Evolutionary conservation across 2,113 vertebrate genomes (phyloP), one percentile per base, ranked within the genome.

Genomic region (Pogonocichla stellata): DNA sequence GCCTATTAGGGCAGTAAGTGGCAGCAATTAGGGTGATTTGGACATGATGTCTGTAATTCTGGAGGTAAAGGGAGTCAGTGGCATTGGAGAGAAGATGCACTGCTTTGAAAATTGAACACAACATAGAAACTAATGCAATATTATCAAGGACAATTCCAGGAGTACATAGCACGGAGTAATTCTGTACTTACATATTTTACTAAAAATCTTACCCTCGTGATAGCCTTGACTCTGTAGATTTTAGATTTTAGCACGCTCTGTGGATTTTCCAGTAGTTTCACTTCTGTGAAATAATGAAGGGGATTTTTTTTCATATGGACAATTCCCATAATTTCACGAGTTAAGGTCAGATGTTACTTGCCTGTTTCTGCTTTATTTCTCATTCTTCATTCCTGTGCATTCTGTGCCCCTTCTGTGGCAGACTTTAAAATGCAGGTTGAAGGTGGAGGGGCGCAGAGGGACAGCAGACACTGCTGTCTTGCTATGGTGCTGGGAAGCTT

Each of bases 241-340:
- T 42, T 51, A 66, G 20, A 50, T 57, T 71, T 73, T 56, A 81
- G 47, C 36, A 45, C 3, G 12, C 19, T 45, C 54, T n/a, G 6
- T 42, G 38, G 23, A 31, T 81, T 82, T 74, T 69, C 12, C 20
- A 20, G 2, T 42, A 10, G 4, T 53, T 73, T 74, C 47, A 50
- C 8, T 73, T 17, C 20, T 53, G 4, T 70, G 42, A 58, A 81
- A 29, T 70, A 53, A 66, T 23, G 9, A 62, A 72, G 18, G 45
- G 1, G 1, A 0, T 0, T 42, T 53, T 58, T 86, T 88, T 80
- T 43, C 12, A 12, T 80, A 23, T 10, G 6, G 18, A 9, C 50
- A 15, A 25, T 61, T 85, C 10, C 19, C 31, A 12, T 60, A 64
- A 72, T 70, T 70, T 70, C 22, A 28, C 0, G 0, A 73, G 31